Evolutionary conservation across 2,797 vertebrate species (phyloP).

Genomic region (Lagorchestes hirsutus): DNA sequence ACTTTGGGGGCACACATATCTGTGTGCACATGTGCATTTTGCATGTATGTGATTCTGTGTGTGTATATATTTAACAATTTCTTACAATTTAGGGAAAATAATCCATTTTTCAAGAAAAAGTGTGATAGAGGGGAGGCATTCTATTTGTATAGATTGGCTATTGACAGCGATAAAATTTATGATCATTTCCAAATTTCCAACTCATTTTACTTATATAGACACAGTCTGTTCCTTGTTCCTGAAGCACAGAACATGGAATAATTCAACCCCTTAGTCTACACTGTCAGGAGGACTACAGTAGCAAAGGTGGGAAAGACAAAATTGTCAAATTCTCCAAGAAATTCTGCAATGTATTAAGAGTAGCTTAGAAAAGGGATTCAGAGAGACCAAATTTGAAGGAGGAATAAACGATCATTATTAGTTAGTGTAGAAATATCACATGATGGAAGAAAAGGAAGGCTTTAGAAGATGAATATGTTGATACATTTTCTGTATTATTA

Average conservation of each 20-base stretch:
- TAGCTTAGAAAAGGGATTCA: neutral
- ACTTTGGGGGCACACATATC: neutral
- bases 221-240: neutral
- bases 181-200: neutral
- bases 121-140: neutral
- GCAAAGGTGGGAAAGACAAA: neutral
- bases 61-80: neutral
- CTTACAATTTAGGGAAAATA: neutral
- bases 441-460: constrained; percentile 17
- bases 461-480: neutral
- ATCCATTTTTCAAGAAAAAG: neutral
- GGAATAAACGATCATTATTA: neutral
- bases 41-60: neutral
- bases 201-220: neutral
- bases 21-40: neutral
- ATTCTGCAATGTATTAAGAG: neutral
- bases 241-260: constrained; percentile 24
- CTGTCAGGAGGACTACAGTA: neutral
- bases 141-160: neutral
- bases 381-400: constrained; percentile 22
- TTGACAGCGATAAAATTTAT: neutral
- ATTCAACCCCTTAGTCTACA: neutral
- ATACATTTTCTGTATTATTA: neutral
- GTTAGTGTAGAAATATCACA: constrained; percentile 36
- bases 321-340: constrained; percentile 45